Base-by-base conservation (phyloP, 2,113 vertebrate genomes). In the Neopipo cinnamomea region DNA sequence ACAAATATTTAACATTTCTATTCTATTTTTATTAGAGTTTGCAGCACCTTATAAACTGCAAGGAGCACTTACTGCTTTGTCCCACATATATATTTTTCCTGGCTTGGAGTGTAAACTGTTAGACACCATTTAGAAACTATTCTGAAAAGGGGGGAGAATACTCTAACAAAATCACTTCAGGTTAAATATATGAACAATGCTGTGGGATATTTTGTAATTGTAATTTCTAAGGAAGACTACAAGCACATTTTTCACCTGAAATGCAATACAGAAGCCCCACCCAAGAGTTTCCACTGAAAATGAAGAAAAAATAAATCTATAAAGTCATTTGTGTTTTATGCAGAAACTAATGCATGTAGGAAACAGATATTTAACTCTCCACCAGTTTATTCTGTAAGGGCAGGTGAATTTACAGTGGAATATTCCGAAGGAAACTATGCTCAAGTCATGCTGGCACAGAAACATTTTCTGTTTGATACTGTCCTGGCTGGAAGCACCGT, bases 11-110 rank as follows among this genome's bases (percentile, higher is more conserved):
- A 81, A 75, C 39, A 76, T 80, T 70, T 83, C 52, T 92, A 21
- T 94, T 72, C 15, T 74, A 27, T 71, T 89, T 95, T 92, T 91
- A 84, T 68, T 74, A 75, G 65, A 8, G 62, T 82, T 91, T 75
- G n/a, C 56, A 79, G 18, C 53, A 73, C 62, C n/a, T 91, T 87
- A 63, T 66, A 67, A 91, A 72, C 30, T 46, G 68, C 27, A 62
- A 65, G 50, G 78, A 91, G 47, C 25, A 66, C 23, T 84, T 47
- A 59, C 9, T 80, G 5, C 44, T 68, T 87, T 87, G 62, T 82
- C 44, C 23, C 37, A 31, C 24, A 35, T 37, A 49, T 11, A 50
- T 39, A 84, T 94, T 82, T 95, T 82, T 88, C 47, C 52, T 62
- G 14, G 19, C 39, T 55, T 31, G 24, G 61, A 62, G 28, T 41